These are phyloP conservation scores for Nymphalis urticae DNA, from an alignment of 2,888 invertebrate species.

Conservation along the genomic window DNA sequence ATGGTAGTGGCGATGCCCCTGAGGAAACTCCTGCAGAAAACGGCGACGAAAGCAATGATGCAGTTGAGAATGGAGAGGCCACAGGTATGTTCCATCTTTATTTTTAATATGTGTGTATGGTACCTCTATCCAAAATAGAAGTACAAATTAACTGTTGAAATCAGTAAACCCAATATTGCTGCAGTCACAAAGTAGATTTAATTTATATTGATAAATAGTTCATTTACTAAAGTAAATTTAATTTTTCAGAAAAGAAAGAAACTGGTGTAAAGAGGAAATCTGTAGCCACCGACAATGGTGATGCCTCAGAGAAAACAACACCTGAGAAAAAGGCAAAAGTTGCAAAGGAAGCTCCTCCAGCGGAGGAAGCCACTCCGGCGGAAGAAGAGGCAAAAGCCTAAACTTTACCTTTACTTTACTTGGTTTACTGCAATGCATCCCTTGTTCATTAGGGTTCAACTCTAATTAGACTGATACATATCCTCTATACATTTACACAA, in stretches of 20 bases:
- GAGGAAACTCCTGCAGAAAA: constrained; percentile 69
- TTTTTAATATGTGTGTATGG: not conserved
- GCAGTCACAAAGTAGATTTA: not conserved
- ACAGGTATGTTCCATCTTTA: constrained; percentile 53
- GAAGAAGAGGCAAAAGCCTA: constrained; percentile 84
- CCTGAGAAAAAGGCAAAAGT: constrained; percentile 89
- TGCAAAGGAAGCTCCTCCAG: constrained; percentile 80
- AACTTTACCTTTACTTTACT: constrained; percentile 53
- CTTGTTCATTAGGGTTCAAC: constrained; percentile 74
- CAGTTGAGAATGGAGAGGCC: constrained; percentile 72
- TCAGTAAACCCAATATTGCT: not conserved
- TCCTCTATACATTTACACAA: constrained; percentile 56
- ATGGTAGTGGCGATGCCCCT: constrained; percentile 65
- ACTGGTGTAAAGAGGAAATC: constrained; percentile 87
- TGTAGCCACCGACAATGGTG: constrained; percentile 78
- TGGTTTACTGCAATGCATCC: constrained; percentile 80
- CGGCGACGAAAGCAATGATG: constrained; percentile 76
- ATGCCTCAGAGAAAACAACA: constrained; percentile 82
- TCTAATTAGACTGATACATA: constrained; percentile 55
- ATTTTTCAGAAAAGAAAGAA: constrained; percentile 73
- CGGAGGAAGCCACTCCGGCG: constrained; percentile 76
- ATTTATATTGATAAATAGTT: constrained; percentile 17
- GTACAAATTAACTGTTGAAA: not conserved
- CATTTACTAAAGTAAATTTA: constrained; percentile 12
- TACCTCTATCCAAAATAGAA: not conserved